These are phyloP conservation scores for Drosophila bocki DNA, from an alignment of 1,140 invertebrate species.

Conservation along the genomic window DNA sequence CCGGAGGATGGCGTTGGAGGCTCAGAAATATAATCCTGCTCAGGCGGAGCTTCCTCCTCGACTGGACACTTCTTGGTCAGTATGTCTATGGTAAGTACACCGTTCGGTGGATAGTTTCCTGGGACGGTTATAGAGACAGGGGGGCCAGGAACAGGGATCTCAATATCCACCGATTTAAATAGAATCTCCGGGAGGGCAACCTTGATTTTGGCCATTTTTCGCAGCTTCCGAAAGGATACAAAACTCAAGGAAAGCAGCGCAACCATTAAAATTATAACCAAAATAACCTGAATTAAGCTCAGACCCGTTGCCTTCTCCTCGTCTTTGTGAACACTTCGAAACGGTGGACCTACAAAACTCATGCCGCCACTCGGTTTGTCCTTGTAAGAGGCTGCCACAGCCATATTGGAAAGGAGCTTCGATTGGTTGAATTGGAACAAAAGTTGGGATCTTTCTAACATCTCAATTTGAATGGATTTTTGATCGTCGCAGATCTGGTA, in stretches of 20 bases:
- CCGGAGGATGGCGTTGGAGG: neutral
- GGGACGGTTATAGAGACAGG: neutral
- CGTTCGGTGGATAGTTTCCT: constrained; percentile 1
- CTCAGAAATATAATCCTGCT: neutral
- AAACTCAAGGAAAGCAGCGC: neutral
- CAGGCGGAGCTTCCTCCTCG: neutral
- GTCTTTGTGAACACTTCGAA: neutral
- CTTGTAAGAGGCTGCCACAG: neutral
- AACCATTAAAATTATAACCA: neutral
- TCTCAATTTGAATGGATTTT: neutral
- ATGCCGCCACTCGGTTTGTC: constrained; percentile 4
- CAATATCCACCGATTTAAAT: neutral
- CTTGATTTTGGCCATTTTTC: neutral
- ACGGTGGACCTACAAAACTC: neutral
- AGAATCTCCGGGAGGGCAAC: neutral
- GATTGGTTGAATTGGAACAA: neutral
- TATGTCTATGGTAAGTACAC: neutral
- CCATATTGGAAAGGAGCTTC: neutral
- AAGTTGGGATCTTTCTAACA: neutral
- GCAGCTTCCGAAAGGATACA: neutral
- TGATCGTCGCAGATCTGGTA: constrained; percentile 10
- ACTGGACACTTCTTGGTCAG: neutral
- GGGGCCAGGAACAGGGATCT: neutral
- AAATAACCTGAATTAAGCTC: neutral
- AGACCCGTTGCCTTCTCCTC: neutral